Evolutionary conservation across 92 coral and sea anemone species (phyloP).

Genomic region (Parazoanthus atlanticus): DNA sequence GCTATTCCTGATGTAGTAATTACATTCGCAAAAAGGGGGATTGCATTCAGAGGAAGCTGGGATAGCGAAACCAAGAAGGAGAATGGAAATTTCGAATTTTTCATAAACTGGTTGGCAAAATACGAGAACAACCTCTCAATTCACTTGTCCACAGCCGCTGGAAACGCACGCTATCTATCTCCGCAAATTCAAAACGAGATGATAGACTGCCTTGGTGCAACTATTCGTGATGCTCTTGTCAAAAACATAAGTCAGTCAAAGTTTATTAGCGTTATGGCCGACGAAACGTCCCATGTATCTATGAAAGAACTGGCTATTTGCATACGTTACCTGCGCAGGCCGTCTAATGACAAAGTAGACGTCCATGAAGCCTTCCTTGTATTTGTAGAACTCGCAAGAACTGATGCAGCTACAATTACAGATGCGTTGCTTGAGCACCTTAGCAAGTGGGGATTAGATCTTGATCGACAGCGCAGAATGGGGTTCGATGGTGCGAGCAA

Average conservation of each 20-base stretch:
- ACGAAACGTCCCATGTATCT: constrained; percentile 38
- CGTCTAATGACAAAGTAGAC: constrained; percentile 22
- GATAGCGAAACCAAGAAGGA: constrained; percentile 46
- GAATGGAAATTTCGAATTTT: constrained; percentile 58
- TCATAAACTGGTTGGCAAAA: constrained; percentile 54
- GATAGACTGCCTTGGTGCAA: constrained; percentile 50
- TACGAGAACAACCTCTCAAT: constrained; percentile 39
- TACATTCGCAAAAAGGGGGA: constrained; percentile 55
- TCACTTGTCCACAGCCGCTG: constrained; percentile 42
- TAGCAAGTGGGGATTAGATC: constrained; percentile 36
- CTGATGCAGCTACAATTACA: constrained; percentile 38
- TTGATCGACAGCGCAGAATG: constrained; percentile 34
- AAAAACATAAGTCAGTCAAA: constrained; percentile 6
- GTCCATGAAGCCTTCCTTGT: constrained; percentile 37
- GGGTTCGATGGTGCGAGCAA: constrained; percentile 40
- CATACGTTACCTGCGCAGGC: constrained; percentile 31
- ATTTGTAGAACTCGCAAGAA: constrained; percentile 24
- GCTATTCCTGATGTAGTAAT: constrained; percentile 50
- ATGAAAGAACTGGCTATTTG: constrained; percentile 33
- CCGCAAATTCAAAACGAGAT: constrained; percentile 56
- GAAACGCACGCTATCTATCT: constrained; percentile 46
- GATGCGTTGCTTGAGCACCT: constrained; percentile 23
- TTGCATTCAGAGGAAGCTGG: constrained; percentile 59
- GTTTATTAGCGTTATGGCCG: constrained; percentile 38
- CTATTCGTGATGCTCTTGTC: constrained; percentile 24